Evolutionary conservation across 2,888 invertebrate genomes (phyloP).

Genomic region (Megamerina dolium): DNA sequence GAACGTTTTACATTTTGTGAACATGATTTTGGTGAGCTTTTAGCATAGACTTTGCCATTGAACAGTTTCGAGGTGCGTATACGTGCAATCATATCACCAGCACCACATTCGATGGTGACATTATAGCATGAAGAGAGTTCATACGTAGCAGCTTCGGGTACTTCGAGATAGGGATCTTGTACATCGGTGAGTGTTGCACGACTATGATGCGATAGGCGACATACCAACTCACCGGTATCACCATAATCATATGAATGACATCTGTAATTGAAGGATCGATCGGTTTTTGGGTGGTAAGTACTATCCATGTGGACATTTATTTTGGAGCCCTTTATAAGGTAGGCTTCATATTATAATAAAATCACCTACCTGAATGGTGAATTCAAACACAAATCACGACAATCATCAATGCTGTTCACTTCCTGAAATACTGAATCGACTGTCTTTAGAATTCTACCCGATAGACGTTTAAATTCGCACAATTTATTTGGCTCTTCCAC

Average conservation of each 20-base stretch:
- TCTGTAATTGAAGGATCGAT: slow-evolving; percentile 38
- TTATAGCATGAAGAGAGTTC: slow-evolving; percentile 89
- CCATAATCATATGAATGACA: slow-evolving; percentile 91
- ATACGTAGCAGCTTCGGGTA: slow-evolving; percentile 83
- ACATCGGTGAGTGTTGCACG: slow-evolving; percentile 80
- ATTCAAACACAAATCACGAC: slow-evolving; percentile 78
- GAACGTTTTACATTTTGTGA: slow-evolving; percentile 79
- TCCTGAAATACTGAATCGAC: slow-evolving; percentile 88
- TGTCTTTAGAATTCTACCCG: slow-evolving; percentile 81
- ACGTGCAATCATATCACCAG: slow-evolving; percentile 84
- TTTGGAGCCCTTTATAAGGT: too few relatives aligned
- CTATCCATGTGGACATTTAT: too few relatives aligned
- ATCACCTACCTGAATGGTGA: slow-evolving; percentile 63
- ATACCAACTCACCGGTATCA: slow-evolving; percentile 85
- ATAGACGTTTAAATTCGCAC: slow-evolving; percentile 84
- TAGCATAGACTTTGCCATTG: slow-evolving; percentile 88
- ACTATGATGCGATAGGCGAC: slow-evolving; percentile 83
- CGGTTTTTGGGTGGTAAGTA: too few relatives aligned
- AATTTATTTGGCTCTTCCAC: slow-evolving; percentile 85
- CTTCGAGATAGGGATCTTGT: slow-evolving; percentile 81
- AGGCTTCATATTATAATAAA: not conserved
- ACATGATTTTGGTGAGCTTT: slow-evolving; percentile 85
- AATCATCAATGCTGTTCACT: slow-evolving; percentile 76
- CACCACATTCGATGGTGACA: slow-evolving; percentile 83
- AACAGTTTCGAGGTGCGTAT: slow-evolving; percentile 86